Base-by-base conservation (phyloP, 2,888 invertebrate species). In the Nemotelus pantherinus region DNA sequence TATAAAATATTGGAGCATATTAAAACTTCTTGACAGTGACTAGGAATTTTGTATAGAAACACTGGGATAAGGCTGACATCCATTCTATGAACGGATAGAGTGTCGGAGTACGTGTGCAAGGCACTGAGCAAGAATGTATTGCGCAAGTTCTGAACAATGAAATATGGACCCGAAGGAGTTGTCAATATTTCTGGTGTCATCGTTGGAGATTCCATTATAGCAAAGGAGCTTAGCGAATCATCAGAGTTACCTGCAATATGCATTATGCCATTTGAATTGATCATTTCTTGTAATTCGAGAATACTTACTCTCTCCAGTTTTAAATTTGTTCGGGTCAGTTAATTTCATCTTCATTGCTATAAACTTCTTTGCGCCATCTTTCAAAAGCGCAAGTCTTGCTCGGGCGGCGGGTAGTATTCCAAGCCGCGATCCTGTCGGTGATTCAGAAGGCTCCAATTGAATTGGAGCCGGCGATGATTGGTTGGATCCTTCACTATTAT, bases 1-100 rank as follows among this genome's bases (percentile, higher is more conserved):
- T 92, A 93, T 82, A 93, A 90, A 80, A 94, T 88, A 82, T 90
- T 90, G 83, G 92, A 92, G 47, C 93, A 92, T 72, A 93, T 88
- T 79, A 93, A 85, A 82, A 93, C 87, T 80, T 90, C 89, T 82
- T 89, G 87, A 82, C 91, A 90, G 77, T 90, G 89, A 57, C 89
- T 88, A 60, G 92, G 91, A 81, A 94, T 87, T 86, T 92, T 92
- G 84, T 93, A 92, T 68, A 92, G 89, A 85, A 91, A 92, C 77
- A 93, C 85, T 9, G 93, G 93, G 79, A 90, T 90, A 77, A 91
- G 88, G 82, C 91, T 91, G 70, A 92, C 88, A 83, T 91, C 91
- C 80, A 91, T 90, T 82, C 90, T 90, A 84, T 93, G 92, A 79
- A 93, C 87, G n/a, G 87, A 86, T 64, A 87, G 81, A 68, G 85